These are phyloP conservation scores for Peromyscus polionotus DNA, from an alignment of 2,113 vertebrate genomes.

Conservation along the genomic window DNA sequence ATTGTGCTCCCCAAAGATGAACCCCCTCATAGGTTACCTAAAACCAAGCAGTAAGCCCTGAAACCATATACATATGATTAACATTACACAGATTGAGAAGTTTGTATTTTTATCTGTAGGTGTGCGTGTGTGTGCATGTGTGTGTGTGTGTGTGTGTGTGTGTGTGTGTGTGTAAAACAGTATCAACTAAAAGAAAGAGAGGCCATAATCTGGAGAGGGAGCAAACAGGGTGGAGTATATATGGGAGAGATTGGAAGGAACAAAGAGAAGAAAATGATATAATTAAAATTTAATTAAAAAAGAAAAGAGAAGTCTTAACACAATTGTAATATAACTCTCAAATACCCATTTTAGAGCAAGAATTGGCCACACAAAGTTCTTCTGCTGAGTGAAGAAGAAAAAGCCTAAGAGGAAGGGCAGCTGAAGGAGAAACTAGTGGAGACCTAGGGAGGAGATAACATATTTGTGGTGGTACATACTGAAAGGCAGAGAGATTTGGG, in stretches of 20 bases:
- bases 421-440: background rate
- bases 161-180: background rate
- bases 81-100: background rate
- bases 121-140: background rate
- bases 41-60: background rate
- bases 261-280: background rate
- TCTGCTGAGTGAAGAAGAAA: background rate
- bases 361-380: background rate
- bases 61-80: background rate
- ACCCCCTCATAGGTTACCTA: background rate
- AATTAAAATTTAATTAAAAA: background rate
- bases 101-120: background rate
- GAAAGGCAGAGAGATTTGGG: background rate
- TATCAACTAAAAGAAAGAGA: background rate
- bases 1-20: background rate
- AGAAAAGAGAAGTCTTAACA: background rate
- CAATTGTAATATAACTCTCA: background rate
- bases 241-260: background rate
- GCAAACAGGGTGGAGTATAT: background rate
- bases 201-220: background rate
- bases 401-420: background rate
- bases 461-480: background rate
- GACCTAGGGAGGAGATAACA: background rate
- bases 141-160: background rate
- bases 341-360: slow-evolving; percentile 16